These are phyloP conservation scores for Apotomis turbidana DNA, from an alignment of 2,888 invertebrate species.

Conservation along the genomic window DNA sequence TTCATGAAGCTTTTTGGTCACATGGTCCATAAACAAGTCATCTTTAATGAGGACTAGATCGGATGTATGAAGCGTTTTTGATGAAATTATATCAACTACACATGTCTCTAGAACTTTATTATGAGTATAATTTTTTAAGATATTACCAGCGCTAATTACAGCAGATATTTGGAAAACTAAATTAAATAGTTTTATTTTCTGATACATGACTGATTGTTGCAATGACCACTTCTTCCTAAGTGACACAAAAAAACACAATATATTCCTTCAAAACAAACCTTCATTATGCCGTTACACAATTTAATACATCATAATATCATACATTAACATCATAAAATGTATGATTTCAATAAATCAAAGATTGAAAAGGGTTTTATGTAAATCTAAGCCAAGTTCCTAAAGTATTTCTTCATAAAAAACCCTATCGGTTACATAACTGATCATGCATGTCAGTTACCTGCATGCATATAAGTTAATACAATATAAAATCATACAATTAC, in stretches of 20 bases:
- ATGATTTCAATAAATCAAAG: background rate
- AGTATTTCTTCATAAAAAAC: too few relatives aligned
- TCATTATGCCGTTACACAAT: background rate
- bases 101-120: conserved; percentile 7
- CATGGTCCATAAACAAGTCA: background rate
- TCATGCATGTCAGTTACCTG: too few relatives aligned
- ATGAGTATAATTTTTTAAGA: background rate
- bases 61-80: conserved; percentile 10
- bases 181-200: background rate
- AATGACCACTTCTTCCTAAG: background rate
- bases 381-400: background rate
- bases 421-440: too few relatives aligned
- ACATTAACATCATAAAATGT: background rate
- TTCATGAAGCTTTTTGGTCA: conserved; percentile 14
- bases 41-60: background rate
- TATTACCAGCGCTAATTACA: background rate
- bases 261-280: background rate
- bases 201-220: conserved; percentile 1
- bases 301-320: background rate
- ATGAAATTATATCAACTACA: background rate
- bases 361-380: background rate
- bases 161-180: background rate
- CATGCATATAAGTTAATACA: too few relatives aligned
- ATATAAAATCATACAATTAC: too few relatives aligned
- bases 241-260: background rate